Base-by-base conservation (phyloP, 2,797 vertebrate species). In the Enteromius radiatus region DNA sequence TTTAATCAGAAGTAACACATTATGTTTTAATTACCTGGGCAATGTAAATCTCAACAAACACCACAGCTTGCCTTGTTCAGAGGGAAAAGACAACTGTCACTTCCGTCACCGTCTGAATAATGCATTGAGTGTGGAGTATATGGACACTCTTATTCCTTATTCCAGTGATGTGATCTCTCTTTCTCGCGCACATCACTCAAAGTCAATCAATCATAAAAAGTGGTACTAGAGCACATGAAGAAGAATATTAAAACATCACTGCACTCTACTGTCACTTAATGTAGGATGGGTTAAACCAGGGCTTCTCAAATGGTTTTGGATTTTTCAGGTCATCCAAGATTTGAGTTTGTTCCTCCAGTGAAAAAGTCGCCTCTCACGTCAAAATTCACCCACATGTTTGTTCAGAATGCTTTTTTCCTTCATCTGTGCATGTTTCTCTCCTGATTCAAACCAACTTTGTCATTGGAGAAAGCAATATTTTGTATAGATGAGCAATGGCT, bases 21-120 rank as follows among this genome's bases (percentile, higher is more conserved):
- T 86, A 87, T 88, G 86, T 78, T 91, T 90, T 91, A 92, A 92
- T 91, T 84, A 91, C 78, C 79, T 85, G 59, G 64, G 76, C 64
- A 81, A 85, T 90, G 89, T 86, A 89, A 90, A 91, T 91, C 88
- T 78, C 81, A 85, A 85, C 11, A 4, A 74, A 83, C 49, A 5
- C 83, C 83, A 84, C 86, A 85, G 79, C 80, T 85, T 86, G 54
- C 28, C 45, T 49, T 36, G 74, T 43, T 33, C 85, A 65, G 81
- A 80, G 83, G 84, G 90, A 85, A 83, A 80, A 88, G 89, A 89
- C 85, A 87, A 84, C 80, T 70, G 81, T 78, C 87, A 90, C 89
- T 80, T 81, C 84, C 61, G 33, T 85, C 68, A 88, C 81, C 83
- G 67, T 81, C 70, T 92, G 87, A 92, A 93, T 92, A 90, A 92